A percentile compares a stretch with the other conserved stretches of the same genome.
phyloP scores from a whole-genome alignment of 2,888 invertebrate species.

The Drosophila koepferae region DNA sequence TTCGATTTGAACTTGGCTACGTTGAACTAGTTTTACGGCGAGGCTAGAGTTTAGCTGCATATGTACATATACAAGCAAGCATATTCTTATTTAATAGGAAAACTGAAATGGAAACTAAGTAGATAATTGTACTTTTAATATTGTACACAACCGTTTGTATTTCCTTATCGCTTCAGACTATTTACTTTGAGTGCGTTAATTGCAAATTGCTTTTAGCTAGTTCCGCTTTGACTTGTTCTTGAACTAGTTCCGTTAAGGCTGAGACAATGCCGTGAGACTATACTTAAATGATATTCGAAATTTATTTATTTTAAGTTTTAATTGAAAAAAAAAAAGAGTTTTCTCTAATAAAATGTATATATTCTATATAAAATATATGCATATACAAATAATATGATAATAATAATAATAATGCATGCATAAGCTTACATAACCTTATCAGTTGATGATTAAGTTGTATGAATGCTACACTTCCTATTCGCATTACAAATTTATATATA shows the following conservation, averaged over 20 bases:
- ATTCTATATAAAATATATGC: no score
- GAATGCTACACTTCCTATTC: not conserved
- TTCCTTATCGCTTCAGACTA: not conserved
- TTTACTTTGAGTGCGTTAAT: conserved; percentile 1
- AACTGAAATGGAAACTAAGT: not conserved
- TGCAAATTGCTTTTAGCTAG: conserved; percentile 7
- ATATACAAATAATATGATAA: no score
- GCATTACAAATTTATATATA: no score
- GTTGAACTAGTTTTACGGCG: not conserved
- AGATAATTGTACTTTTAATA: not conserved
- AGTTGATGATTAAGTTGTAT: not conserved
- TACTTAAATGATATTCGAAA: no score
- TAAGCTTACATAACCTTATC: not conserved
- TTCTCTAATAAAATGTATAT: no score
- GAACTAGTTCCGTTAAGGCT: conserved; percentile 44
- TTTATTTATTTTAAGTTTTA: no score
- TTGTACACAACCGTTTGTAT: not conserved
- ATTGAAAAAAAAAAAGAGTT: no score
- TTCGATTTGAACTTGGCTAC: not conserved
- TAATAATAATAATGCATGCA: no score
- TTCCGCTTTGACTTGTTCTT: conserved; percentile 23
- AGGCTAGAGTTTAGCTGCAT: not conserved
- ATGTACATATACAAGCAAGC: not conserved
- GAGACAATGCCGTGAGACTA: not conserved
- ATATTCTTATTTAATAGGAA: not conserved